Base-by-base conservation (phyloP, 2,113 vertebrate species). In the Menidia beryllina region DNA sequence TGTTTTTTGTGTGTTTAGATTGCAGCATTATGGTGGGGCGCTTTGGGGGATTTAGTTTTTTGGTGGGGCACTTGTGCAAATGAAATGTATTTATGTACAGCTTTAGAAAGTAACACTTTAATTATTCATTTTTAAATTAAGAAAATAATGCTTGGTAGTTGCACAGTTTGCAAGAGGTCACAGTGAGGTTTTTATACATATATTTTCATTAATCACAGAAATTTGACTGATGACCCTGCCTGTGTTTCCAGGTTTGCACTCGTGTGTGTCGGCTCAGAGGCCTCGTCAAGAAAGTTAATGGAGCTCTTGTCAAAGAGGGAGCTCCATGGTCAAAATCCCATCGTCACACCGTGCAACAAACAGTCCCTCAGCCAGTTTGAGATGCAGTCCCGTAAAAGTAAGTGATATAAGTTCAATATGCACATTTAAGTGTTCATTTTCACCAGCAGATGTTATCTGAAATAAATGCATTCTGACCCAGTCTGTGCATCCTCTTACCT, bases 331-430 rank as follows among this genome's bases (percentile, higher is more conserved):
- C 98, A 99, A 84, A 99, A 97, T 93, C 98, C 97, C 59, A 96
- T 98, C 50, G 96, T 99, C 69, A 98, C 98, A 19, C 97, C 98
- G 0, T 98, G 97, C 90, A 99, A 99, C 92, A 99, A 99, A 77
- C 98, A 99, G 84, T 99, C 98, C 34, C 94, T 99, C 87, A 98
- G 97, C 93, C 98, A 99, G 59, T 99, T 99, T 93, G 98, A 99
- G 94, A 95, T 98, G 96, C 97, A 99, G 89, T 99, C 97, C 63
- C 94, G 97, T 72, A 99, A 99, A 96, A 98, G 97, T 99, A 96
- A 94, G 96, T 72, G n/a, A 17, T 34, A 12, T 20, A 21, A 27
- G 14, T 50, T 34, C n/a, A n/a, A n/a, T n/a, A n/a, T 34, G 7
- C 30, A 34, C 2, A 10, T 6, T 34, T 34, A 34, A 8, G 7